These are phyloP conservation scores for Orchestes rusci DNA, from an alignment of 2,888 invertebrate genomes.

Conservation along the genomic window DNA sequence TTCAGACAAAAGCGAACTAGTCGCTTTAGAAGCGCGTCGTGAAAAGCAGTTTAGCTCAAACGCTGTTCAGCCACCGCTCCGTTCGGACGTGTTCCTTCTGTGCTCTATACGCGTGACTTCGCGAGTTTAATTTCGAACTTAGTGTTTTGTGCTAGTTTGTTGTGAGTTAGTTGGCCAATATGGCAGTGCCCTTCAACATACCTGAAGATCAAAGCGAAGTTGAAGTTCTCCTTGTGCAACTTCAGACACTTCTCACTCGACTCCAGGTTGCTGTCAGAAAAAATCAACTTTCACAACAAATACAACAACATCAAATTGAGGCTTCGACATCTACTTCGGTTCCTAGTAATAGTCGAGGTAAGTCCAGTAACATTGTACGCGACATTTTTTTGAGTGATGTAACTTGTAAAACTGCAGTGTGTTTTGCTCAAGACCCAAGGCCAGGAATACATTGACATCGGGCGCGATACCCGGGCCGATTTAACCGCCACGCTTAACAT, in stretches of 20 bases:
- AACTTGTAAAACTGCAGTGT: conserved; percentile 13
- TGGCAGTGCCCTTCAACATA: conserved; percentile 43
- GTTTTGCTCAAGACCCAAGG: conserved; percentile 20
- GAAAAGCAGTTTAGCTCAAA: conserved; percentile 28
- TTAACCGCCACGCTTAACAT: conserved; percentile 18
- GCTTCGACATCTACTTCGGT: conserved; percentile 9
- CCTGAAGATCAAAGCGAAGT: conserved; percentile 39
- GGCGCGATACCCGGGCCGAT: conserved; percentile 16
- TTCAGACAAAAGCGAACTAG: neutral
- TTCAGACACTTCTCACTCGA: conserved; percentile 30
- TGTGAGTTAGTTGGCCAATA: conserved; percentile 24
- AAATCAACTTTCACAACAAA: conserved; percentile 14
- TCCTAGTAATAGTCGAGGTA: conserved; percentile 16
- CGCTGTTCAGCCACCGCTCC: conserved; percentile 27
- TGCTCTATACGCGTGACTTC: conserved; percentile 14
- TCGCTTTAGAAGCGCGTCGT: conserved; percentile 26
- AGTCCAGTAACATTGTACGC: conserved; percentile 11
- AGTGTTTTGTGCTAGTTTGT: conserved; percentile 16
- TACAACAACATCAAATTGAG: conserved; percentile 11
- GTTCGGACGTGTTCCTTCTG: conserved; percentile 30
- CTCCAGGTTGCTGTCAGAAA: conserved; percentile 28
- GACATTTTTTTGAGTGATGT: conserved; percentile 6
- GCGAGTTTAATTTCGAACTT: conserved; percentile 17
- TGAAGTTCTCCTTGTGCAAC: conserved; percentile 34
- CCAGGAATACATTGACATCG: conserved; percentile 20